phyloP scores from a whole-genome alignment of 2,888 invertebrate genomes.

The Heteromurus nitidus region DNA sequence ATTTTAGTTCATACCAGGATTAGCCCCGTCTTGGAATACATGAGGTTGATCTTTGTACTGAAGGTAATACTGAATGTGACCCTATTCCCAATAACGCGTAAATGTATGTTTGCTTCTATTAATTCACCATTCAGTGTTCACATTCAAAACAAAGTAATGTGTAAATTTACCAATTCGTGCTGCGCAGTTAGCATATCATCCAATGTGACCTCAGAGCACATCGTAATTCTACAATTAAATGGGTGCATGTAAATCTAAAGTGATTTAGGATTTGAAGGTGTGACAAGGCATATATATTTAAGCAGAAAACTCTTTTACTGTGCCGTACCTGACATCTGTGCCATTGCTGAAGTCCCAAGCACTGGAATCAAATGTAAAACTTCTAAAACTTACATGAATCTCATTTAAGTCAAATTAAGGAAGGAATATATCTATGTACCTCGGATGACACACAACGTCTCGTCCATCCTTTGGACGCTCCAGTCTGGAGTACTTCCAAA shows the following conservation, averaged over 20 bases:
- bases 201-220: conserved; percentile 87
- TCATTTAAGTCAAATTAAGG: not conserved
- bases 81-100: no score
- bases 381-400: not conserved
- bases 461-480: conserved; percentile 84
- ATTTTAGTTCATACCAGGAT: conserved; percentile 80
- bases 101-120: no score
- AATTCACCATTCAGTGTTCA: no score
- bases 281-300: no score
- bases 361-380: conserved; percentile 74
- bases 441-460: conserved; percentile 81
- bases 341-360: conserved; percentile 90
- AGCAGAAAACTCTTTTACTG: not conserved
- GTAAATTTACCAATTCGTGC: conserved; percentile 94
- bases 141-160: no score
- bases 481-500: conserved; percentile 89
- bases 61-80: conserved; percentile 80
- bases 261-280: no score
- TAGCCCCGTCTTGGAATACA: conserved; percentile 85
- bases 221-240: conserved; percentile 74
- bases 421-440: conserved; percentile 8
- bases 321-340: conserved; percentile 40
- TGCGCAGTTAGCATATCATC: conserved; percentile 86
- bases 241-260: no score
- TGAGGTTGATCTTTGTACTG: conserved; percentile 85